phyloP scores from a whole-genome alignment of 2,888 invertebrate species.

The Emesis furor region DNA sequence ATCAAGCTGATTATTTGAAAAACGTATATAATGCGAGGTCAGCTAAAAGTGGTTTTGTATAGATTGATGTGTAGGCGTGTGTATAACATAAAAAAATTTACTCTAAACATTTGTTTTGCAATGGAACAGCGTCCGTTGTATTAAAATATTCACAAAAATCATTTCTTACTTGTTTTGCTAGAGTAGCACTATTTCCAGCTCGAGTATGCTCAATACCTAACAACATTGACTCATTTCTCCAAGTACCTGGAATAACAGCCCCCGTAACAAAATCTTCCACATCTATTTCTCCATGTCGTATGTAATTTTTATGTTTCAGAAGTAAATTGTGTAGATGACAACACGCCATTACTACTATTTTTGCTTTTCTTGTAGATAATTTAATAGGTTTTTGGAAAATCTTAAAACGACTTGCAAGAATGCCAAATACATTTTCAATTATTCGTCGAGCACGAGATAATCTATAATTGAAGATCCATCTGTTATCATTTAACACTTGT shows the following conservation, averaged over 20 bases:
- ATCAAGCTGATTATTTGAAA: too few species aligned
- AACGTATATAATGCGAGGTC: too few species aligned
- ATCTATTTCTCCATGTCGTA: not conserved
- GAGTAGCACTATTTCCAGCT: constrained; percentile 55
- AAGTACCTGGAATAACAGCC: not conserved
- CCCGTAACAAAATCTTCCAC: not conserved
- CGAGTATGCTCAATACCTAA: constrained; percentile 57
- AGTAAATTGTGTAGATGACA: constrained; percentile 22
- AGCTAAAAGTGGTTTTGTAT: too few species aligned
- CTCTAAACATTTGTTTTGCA: constrained; percentile 57
- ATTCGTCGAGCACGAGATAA: constrained; percentile 53
- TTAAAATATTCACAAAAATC: constrained; percentile 61
- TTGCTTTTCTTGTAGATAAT: not conserved
- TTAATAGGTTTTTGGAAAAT: constrained; percentile 26
- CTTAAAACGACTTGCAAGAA: constrained; percentile 32
- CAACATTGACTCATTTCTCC: constrained; percentile 43
- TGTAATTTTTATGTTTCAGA: constrained; percentile 9
- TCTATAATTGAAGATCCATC: constrained; percentile 42
- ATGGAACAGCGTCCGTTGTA: constrained; percentile 50
- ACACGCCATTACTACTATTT: not conserved
- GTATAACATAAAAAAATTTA: constrained; percentile 33
- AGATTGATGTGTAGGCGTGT: too few species aligned
- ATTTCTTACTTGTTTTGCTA: constrained; percentile 63
- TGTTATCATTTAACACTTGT: not conserved
- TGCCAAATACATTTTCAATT: constrained; percentile 61